phyloP scores from a whole-genome alignment of 1,140 invertebrate species.

The Archegozetes longisetosus region DNA sequence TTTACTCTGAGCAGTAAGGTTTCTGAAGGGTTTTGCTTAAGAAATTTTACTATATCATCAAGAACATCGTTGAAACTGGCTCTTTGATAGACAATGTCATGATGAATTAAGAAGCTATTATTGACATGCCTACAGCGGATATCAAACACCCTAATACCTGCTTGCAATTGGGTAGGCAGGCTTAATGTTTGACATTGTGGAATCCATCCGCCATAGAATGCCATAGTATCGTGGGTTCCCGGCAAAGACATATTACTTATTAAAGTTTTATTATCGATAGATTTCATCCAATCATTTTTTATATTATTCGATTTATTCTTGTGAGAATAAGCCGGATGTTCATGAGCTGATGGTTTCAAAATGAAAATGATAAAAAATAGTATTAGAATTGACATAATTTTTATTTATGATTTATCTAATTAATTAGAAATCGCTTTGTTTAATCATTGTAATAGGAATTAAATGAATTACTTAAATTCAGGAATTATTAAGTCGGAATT shows the following conservation, averaged over 20 bases:
- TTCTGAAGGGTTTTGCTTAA: background rate
- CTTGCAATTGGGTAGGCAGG: background rate
- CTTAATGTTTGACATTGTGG: background rate
- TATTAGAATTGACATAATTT: too few species aligned
- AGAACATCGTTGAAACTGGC: background rate
- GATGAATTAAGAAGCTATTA: conserved; percentile 1
- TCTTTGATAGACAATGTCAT: conserved; percentile 1
- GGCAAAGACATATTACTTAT: background rate
- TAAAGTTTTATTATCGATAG: background rate
- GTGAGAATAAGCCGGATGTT: too few species aligned
- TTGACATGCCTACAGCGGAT: conserved; percentile 1
- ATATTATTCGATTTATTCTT: too few species aligned
- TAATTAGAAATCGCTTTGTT: too few species aligned
- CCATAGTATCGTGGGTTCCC: conserved; percentile 12
- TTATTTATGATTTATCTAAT: too few species aligned
- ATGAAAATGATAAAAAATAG: too few species aligned
- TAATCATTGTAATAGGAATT: too few species aligned
- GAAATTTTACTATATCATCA: background rate
- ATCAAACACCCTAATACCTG: conserved; percentile 3
- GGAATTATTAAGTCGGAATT: too few species aligned
- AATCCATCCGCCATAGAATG: background rate
- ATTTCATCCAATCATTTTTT: background rate
- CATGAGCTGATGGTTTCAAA: too few species aligned
- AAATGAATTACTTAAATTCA: too few species aligned
- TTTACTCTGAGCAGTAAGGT: background rate